These are phyloP conservation scores for Labeo catla DNA, from an alignment of 2,113 vertebrate species.

Conservation along the genomic window DNA sequence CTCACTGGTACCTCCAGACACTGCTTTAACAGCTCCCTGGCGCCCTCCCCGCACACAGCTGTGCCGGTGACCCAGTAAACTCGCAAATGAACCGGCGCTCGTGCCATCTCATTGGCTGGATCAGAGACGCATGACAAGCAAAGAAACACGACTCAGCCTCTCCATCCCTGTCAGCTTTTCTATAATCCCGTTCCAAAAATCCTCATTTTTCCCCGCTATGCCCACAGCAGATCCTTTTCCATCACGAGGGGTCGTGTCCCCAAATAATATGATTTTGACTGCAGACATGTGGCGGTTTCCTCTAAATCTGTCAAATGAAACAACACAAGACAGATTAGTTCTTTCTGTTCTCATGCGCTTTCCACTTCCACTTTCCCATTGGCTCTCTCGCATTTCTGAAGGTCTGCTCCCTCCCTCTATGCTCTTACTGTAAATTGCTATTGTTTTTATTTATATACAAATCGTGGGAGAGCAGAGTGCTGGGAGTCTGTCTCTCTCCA, in stretches of 20 bases:
- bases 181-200: conserved; percentile 38
- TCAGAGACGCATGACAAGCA: conserved; percentile 76
- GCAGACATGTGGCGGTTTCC: conserved; percentile 15
- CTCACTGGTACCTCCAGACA: conserved; percentile 76
- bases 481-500: conserved; percentile 19
- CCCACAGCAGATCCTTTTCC: conserved; percentile 9
- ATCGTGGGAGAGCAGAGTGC: conserved; percentile 54
- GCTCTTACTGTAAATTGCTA: conserved; percentile 54
- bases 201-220: conserved; percentile 2
- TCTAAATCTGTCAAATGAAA: conserved; percentile 30
- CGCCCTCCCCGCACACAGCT: conserved; percentile 65
- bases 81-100: conserved; percentile 73
- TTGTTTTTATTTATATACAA: conserved; percentile 58
- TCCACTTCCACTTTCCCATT: conserved; percentile 52
- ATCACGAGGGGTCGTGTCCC: conserved; percentile 21
- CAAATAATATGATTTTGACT: conserved; percentile 18
- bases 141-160: conserved; percentile 54
- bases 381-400: conserved; percentile 22
- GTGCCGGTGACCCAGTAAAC: conserved; percentile 80
- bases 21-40: conserved; percentile 71
- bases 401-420: conserved; percentile 32
- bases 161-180: conserved; percentile 9
- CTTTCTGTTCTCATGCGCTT: conserved; percentile 43
- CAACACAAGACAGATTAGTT: conserved; percentile 24
- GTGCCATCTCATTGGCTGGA: conserved; percentile 73